Evolutionary conservation across 2,888 invertebrate species (phyloP), one percentile per base, ranked within the genome.

Genomic region (Dynastes tityus): DNA sequence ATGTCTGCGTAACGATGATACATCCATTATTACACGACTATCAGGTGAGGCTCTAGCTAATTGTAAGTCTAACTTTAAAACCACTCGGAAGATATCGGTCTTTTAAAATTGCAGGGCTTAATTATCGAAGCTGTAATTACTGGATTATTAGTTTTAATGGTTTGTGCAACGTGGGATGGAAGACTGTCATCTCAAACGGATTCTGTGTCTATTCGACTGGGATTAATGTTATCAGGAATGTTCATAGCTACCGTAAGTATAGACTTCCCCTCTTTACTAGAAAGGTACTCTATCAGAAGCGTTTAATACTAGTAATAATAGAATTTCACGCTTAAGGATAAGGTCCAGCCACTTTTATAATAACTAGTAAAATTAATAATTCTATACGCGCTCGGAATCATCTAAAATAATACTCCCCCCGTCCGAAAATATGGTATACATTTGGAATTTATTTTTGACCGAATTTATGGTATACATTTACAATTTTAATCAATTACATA

Each of bases 1-100:
- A 90, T 1, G 86, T 93, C 4, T 94, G 94, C 83, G 90, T 92
- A 2, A 94, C 94, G 0, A 83, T 88, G 22, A 90, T 92, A 0
- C 89, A 91, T 82, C 79, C 85, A 0, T 87, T 88, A 0, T 85
- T 93, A 4, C 86, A 86, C 0, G 81, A 82, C 0, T 83, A 83
- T 6, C 89, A 84, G 81, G 84, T 84, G 63, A 37, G 32, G 53
- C 16, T 4, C 8, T 1, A 37, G 27, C 64, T 40, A 53, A 5
- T 22, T 63, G 64, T 8, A 22, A 32, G 27, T 3, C 27, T 13
- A 68, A 3, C 2, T n/a, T n/a, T 65, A 8, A 16, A 22, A 37
- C 8, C n/a, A 27, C 55, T 55, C 87, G 1, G 80, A 83, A 22
- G 53, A 11, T 63, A 13, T 5, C n/a, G 11, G 2, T 1, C 27